phyloP scores from a whole-genome alignment of 1,140 invertebrate genomes.

The Psilanteris sp. region DNA sequence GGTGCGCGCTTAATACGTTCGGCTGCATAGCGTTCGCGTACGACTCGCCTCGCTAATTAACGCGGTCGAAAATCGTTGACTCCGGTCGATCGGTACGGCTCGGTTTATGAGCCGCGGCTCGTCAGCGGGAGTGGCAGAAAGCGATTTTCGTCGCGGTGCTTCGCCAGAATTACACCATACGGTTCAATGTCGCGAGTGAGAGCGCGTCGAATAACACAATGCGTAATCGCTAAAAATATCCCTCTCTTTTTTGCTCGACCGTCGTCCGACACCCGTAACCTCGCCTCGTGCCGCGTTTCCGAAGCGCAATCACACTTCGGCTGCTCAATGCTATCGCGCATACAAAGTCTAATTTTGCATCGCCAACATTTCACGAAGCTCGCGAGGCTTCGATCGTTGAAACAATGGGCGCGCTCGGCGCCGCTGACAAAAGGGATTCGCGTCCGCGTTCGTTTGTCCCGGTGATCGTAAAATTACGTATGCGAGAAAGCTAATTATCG shows the following conservation, averaged over 20 bases:
- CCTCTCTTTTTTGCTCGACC: constrained; percentile 65
- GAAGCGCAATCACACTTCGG: constrained; percentile 61
- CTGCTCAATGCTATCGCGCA: constrained; percentile 55
- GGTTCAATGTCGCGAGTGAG: constrained; percentile 75
- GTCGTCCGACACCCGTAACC: constrained; percentile 59
- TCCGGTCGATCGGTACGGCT: too few species aligned
- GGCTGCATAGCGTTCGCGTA: too few species aligned
- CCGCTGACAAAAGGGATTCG: too few species aligned
- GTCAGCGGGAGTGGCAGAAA: too few species aligned
- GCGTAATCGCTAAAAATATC: constrained; percentile 79
- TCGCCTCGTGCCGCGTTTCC: constrained; percentile 49
- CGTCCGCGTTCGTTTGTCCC: too few species aligned
- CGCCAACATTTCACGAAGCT: constrained; percentile 38
- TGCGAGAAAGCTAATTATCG: too few species aligned
- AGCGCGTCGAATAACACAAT: constrained; percentile 75
- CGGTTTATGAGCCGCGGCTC: too few species aligned
- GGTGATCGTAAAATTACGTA: too few species aligned
- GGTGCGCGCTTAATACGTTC: too few species aligned
- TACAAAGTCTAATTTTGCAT: constrained; percentile 61
- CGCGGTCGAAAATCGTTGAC: too few species aligned
- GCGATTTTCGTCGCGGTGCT: neutral
- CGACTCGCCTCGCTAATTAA: too few species aligned
- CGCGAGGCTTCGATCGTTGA: constrained; percentile 18
- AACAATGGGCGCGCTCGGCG: too few species aligned
- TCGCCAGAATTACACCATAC: constrained; percentile 31